Evolutionary conservation across 23 tunicate genomes (phyloP), one percentile per base, ranked within the genome.

Genomic region (Pegea sp.): DNA sequence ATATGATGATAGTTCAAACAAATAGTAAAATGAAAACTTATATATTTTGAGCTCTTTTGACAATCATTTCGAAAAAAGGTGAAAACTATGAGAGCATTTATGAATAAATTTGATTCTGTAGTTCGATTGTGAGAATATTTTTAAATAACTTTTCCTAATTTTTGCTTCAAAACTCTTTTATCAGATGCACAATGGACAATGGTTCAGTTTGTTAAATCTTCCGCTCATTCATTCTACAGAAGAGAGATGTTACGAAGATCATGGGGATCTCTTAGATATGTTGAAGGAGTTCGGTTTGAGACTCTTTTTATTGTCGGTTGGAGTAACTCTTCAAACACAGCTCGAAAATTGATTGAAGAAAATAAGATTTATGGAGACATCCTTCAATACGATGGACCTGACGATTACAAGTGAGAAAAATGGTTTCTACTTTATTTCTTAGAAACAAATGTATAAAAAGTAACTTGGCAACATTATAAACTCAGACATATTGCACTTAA

Each of bases 341-440:
- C 29, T 13, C 11, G 28, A 57, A 13, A 34, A 1, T 2, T 69
- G 16, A 24, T 8, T 8, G 30, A 53, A 26, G 77, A 71, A 33
- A 58, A 71, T 22, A 2, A 62, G 19, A 42, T 11, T 5, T 71
- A 71, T 29, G 69, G 69, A 2, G 77, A 71, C 34, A 71, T 71
- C 21, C 55, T 71, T 25, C 77, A 62, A 55, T 71, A 71, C 52
- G 63, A 71, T 31, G 77, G 77, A 1, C 69, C 77, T 3, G 77
- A 71, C 34, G 69, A 71, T 26, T 71, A 71, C 58, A 62, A 42
- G 77, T 71, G 44, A 62, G 63, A 20, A 5, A 8, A 1, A 28
- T 59, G 20, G n/a, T 4, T 18, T 38, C 16, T 8, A 38, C 16
- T 38, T 38, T 38, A 8, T 38, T 38, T 8, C 11, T 8, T 38